Base-by-base conservation (phyloP, 1,140 invertebrate genomes). In the Harlomillsia oculata region DNA sequence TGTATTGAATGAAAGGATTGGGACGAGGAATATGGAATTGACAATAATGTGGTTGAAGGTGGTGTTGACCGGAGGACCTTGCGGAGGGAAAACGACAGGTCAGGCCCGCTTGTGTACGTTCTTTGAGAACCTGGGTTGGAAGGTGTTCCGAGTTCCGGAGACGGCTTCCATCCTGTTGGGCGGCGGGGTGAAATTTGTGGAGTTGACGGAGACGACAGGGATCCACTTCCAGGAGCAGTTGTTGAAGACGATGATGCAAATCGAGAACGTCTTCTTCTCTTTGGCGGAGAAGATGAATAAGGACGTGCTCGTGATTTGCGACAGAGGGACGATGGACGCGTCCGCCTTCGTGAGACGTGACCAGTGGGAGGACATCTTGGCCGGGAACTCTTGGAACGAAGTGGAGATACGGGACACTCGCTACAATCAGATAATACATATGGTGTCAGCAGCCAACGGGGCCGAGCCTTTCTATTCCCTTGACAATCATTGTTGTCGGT, bases 61-160 rank as follows among this genome's bases (percentile, higher is more conserved):
- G 54, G 88, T 92, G 40, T 76, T 93, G 51, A 93, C 89, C 59
- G 89, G 89, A 76, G 87, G 93, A 67, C 95, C 95, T 58, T 98
- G 95, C 75, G 95, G 94, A 67, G 96, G 45, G 1, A 53, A 99
- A 79, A 99, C 95, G 53, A 99, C 96, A n/a, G 93, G 93, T 18
- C 92, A 97, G 74, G 83, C 89, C 21, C 78, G 94, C 62, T 76
- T 99, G 50, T 87, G 88, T 70, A 96, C 92, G 18, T 98, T 98
- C 76, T 98, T 99, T 76, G 95, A 99, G 78, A 97, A 95, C 76
- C 76, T 97, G 66, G 95, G 95, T 73, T 98, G 95, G 95, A 97
- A 97, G 84, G 91, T 97, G 69, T 97, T 92, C 79, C 85, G 93
- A 74, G 92, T 97, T 72, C 95, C 95, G 73, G 95, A 98, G 82